Evolutionary conservation across 2,888 invertebrate genomes (phyloP).

Genomic region (Lepidochitona cinerea): DNA sequence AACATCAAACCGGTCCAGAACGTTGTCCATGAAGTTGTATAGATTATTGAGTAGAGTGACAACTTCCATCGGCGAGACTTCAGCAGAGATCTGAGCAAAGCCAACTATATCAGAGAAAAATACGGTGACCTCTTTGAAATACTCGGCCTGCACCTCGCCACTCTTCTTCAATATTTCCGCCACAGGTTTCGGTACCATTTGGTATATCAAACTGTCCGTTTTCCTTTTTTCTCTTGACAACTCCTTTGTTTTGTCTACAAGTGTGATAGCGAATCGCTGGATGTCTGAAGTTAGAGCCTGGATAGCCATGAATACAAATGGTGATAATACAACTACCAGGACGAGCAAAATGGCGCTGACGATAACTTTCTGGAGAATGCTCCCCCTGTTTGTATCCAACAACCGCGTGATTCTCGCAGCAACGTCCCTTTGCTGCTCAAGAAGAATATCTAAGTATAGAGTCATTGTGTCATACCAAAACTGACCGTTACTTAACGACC

Average conservation of each 20-base stretch:
- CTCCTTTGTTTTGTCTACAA: conserved; percentile 54
- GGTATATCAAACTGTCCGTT: conserved; percentile 46
- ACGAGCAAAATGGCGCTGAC: conserved; percentile 77
- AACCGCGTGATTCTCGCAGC: conserved; percentile 80
- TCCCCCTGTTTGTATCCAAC: conserved; percentile 80
- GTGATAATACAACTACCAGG: conserved; percentile 53
- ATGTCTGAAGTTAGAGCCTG: conserved; percentile 50
- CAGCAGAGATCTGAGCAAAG: conserved; percentile 36
- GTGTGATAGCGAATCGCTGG: conserved; percentile 55
- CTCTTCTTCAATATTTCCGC: conserved; percentile 43
- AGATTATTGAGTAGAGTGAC: conserved; percentile 44
- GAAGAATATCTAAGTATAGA: conserved; percentile 82
- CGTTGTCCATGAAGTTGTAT: conserved; percentile 43
- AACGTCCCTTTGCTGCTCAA: conserved; percentile 81
- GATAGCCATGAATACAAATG: conserved; percentile 55
- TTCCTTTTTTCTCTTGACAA: conserved; percentile 42
- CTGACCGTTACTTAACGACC: conserved; percentile 82
- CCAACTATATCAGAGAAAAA: conserved; percentile 50
- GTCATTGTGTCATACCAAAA: conserved; percentile 87
- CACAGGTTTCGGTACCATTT: conserved; percentile 51
- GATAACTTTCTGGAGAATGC: conserved; percentile 83
- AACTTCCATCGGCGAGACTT: conserved; percentile 41
- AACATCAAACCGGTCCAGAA: conserved; percentile 41
- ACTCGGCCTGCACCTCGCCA: conserved; percentile 43
- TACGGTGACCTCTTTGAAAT: conserved; percentile 47